A percentile compares a stretch with the other conserved stretches of the same genome.
phyloP scores from a whole-genome alignment of 2,888 invertebrate species.

The Peribatodes rhomboidaria region DNA sequence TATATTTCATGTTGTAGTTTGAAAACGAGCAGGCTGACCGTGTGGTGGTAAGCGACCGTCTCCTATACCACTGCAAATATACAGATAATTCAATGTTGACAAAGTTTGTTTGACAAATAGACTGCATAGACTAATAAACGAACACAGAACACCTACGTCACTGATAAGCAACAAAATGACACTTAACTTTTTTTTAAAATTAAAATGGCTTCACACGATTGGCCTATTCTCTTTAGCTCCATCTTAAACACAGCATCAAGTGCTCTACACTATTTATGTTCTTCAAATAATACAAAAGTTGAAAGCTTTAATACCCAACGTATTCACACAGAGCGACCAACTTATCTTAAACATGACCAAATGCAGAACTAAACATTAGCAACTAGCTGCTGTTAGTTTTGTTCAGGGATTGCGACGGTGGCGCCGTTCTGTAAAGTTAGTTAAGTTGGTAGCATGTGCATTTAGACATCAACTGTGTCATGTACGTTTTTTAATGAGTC shows the following conservation, averaged over 20 bases:
- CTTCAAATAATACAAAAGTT: constrained; percentile 9
- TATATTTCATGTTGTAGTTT: no score
- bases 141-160: neutral
- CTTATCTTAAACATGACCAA: neutral
- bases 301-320: constrained; percentile 2
- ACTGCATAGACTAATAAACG: no score
- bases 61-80: no score
- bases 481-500: constrained; percentile 38
- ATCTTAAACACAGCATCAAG: constrained; percentile 3
- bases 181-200: no score
- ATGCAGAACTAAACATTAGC: neutral
- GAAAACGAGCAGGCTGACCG: no score
- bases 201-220: neutral
- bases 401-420: neutral
- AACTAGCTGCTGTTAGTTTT: neutral
- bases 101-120: no score
- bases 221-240: neutral
- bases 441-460: neutral
- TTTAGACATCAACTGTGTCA: constrained; percentile 18
- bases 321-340: neutral
- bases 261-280: neutral
- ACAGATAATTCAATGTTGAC: no score
- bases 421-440: neutral
- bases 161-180: neutral
- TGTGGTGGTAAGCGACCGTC: no score